phyloP scores from a whole-genome alignment of 1,140 invertebrate species.

The Cydia pomonella region DNA sequence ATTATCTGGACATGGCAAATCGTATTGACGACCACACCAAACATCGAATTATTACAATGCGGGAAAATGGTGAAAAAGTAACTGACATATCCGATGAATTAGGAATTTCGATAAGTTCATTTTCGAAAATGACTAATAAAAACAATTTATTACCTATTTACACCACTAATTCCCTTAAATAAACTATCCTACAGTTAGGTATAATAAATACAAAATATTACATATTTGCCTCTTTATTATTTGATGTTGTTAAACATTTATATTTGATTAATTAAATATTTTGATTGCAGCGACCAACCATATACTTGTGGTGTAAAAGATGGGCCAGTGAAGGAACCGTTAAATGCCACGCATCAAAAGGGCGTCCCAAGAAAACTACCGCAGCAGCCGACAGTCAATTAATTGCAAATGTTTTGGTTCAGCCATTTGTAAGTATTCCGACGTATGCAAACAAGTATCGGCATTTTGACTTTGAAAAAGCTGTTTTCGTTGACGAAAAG shows the following conservation, averaged over 20 bases:
- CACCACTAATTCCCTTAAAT: background rate
- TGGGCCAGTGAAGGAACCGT: background rate
- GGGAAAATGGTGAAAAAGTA: background rate
- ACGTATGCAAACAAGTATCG: background rate
- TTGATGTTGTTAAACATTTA: too few relatives aligned
- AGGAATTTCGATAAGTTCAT: background rate
- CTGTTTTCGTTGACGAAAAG: background rate
- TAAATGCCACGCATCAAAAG: background rate
- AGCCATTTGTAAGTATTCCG: conserved; percentile 2
- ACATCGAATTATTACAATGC: background rate
- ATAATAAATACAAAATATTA: background rate
- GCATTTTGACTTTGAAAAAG: background rate
- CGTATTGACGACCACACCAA: background rate
- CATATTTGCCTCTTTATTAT: background rate
- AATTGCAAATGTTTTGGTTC: conserved; percentile 4
- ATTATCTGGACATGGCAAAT: conserved; percentile 6
- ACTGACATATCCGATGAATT: conserved; percentile 10
- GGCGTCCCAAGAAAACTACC: background rate
- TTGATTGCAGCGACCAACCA: background rate
- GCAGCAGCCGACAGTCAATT: background rate
- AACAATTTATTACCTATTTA: conserved; percentile 5
- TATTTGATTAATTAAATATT: background rate
- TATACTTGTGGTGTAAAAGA: background rate
- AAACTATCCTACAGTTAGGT: too few relatives aligned
- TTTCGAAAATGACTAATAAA: background rate